These are phyloP conservation scores for Tachystola acroxantha DNA, from an alignment of 2,888 invertebrate species.

Conservation along the genomic window DNA sequence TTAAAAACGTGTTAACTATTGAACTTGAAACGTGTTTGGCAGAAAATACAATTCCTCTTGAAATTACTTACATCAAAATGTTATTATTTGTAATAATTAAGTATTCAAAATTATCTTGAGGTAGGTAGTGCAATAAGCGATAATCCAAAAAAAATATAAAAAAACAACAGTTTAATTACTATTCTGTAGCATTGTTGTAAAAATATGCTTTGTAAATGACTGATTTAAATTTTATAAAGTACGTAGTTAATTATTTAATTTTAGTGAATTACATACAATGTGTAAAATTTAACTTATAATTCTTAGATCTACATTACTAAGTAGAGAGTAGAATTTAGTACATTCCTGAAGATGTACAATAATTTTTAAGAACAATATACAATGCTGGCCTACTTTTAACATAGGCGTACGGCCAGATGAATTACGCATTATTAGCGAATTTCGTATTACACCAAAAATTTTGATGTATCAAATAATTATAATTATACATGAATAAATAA, in stretches of 20 bases:
- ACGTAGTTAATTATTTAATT: slow-evolving; percentile 58
- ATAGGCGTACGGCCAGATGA: slow-evolving; percentile 36
- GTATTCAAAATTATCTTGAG: too few relatives aligned
- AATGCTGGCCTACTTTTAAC: slow-evolving; percentile 42
- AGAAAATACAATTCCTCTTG: too few relatives aligned
- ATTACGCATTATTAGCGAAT: slow-evolving; percentile 46
- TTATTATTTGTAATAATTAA: slow-evolving; percentile 10
- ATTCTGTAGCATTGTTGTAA: slow-evolving; percentile 37
- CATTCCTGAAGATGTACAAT: slow-evolving; percentile 73
- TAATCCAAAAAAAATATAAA: slow-evolving; percentile 33
- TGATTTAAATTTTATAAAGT: slow-evolving; percentile 57
- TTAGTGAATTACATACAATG: slow-evolving; percentile 32
- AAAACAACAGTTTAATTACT: slow-evolving; percentile 16
- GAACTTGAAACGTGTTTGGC: too few relatives aligned
- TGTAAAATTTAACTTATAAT: slow-evolving; percentile 38
- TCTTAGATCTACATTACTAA: slow-evolving; percentile 34
- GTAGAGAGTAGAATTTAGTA: slow-evolving; percentile 59
- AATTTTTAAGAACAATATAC: slow-evolving; percentile 34
- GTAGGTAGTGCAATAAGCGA: slow-evolving; percentile 43
- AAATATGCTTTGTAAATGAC: slow-evolving; percentile 59
- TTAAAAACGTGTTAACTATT: too few relatives aligned
- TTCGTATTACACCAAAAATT: slow-evolving; percentile 71
- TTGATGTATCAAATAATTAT: slow-evolving; percentile 65
- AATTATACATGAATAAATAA: slow-evolving; percentile 61
- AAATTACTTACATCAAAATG: too few relatives aligned